These are phyloP conservation scores for Harpagoxenus sublaevis DNA, from an alignment of 2,888 invertebrate genomes.

Conservation along the genomic window DNA sequence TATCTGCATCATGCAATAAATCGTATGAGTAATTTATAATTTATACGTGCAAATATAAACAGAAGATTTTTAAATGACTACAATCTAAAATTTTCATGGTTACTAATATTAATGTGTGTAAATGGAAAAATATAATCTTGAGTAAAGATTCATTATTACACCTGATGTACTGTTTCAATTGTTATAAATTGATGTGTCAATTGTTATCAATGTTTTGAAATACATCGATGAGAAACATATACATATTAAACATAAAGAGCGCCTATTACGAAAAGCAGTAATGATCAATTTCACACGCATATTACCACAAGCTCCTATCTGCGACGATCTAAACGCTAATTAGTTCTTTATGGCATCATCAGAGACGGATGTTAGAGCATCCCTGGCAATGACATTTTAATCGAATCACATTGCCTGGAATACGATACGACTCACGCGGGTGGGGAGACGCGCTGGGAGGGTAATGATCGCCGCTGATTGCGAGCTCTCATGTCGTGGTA, in stretches of 20 bases:
- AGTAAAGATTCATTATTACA: not conserved
- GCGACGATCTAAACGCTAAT: conserved; percentile 27
- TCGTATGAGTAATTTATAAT: not conserved
- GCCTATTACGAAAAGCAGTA: not conserved
- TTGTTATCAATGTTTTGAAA: not conserved
- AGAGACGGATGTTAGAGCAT: conserved; percentile 35
- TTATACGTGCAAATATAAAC: not conserved
- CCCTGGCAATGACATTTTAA: conserved; percentile 70
- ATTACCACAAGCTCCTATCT: not conserved
- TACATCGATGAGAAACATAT: not conserved
- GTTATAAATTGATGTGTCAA: not conserved
- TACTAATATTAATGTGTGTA: not conserved
- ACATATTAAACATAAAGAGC: not conserved
- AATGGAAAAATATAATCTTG: not conserved
- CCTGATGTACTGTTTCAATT: not conserved
- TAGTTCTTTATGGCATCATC: conserved; percentile 41
- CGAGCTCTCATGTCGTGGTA: conserved; percentile 51
- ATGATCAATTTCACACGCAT: conserved; percentile 21
- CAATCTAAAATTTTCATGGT: not conserved
- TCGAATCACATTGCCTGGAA: conserved; percentile 62
- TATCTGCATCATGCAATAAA: not conserved
- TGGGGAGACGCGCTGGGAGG: conserved; percentile 38
- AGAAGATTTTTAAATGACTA: not conserved
- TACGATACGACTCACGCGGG: conserved; percentile 16
- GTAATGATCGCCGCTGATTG: conserved; percentile 65